Conservation (phyloP, 2,888 invertebrate genomes). For the Drosophila rubida region DNA sequence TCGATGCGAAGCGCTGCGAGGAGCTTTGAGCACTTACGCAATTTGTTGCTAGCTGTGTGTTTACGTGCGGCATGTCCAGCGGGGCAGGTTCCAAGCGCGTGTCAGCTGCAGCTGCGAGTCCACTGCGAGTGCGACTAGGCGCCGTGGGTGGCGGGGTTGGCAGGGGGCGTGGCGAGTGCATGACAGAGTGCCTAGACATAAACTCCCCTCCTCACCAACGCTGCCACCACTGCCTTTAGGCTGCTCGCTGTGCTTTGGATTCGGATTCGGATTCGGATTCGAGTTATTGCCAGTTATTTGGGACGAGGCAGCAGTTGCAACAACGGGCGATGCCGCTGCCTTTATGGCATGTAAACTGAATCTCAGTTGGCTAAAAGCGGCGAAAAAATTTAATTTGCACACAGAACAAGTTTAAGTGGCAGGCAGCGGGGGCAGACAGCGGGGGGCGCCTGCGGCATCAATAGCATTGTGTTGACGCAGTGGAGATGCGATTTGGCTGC, state of each 20-base stretch:
- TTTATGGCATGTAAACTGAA: conserved; percentile 72
- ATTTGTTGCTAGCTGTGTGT: conserved; percentile 47
- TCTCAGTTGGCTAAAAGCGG: conserved; percentile 70
- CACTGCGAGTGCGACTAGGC: conserved; percentile 10
- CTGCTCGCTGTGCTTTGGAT: conserved; percentile 52
- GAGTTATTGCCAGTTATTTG: conserved; percentile 76
- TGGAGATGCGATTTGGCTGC: conserved; percentile 45
- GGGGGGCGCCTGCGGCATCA: conserved; percentile 3
- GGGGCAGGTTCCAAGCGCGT: conserved; percentile 70
- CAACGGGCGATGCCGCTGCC: conserved; percentile 32
- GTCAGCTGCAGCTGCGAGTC: conserved; percentile 51
- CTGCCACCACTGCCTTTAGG: background rate
- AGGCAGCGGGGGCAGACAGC: conserved; percentile 8
- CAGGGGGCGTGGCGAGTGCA: conserved; percentile 65
- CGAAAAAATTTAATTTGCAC: conserved; percentile 76
- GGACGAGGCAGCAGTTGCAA: conserved; percentile 24
- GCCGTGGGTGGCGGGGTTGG: conserved; percentile 59
- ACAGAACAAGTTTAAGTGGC: conserved; percentile 77
- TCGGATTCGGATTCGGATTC: too few species aligned
- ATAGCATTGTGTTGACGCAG: conserved; percentile 17
- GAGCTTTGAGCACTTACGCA: conserved; percentile 36
- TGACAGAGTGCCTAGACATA: conserved; percentile 62
- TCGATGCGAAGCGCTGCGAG: conserved; percentile 19
- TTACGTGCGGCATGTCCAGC: conserved; percentile 45
- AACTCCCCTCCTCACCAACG: background rate